phyloP scores from a whole-genome alignment of 2,113 vertebrate species.

The Cephalopterus ornatus region DNA sequence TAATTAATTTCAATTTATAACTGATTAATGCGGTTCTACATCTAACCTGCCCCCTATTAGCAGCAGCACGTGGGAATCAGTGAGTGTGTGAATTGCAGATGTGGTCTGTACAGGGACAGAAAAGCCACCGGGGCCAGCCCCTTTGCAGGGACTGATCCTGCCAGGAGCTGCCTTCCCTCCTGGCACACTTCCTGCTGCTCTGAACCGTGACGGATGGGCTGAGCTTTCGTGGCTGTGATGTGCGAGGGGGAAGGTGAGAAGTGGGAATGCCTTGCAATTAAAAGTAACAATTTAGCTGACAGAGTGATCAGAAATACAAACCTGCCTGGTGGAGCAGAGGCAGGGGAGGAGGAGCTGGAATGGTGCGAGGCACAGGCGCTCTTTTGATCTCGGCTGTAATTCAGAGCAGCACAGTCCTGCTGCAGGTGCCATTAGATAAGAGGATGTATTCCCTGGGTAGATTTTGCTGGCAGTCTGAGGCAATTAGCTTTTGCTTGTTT shows the following conservation, averaged over 20 bases:
- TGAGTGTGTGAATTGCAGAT: not conserved
- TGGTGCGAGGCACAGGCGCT: conserved; percentile 41
- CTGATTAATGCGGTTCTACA: conserved; percentile 60
- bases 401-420: conserved; percentile 23
- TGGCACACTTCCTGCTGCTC: not conserved
- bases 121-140: not conserved
- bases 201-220: fast-evolving
- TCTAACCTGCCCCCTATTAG: conserved; percentile 42
- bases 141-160: not conserved
- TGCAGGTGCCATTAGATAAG: conserved; percentile 65
- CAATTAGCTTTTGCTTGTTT: conserved; percentile 75
- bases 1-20: conserved; percentile 72
- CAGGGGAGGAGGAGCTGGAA: not conserved
- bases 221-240: not conserved
- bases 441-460: conserved; percentile 54
- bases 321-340: not conserved
- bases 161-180: not conserved
- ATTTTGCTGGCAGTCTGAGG: conserved; percentile 60
- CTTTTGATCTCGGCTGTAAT: conserved; percentile 70
- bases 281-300: not conserved
- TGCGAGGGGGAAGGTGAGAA: not conserved
- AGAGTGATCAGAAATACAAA: conserved; percentile 32
- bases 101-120: not conserved
- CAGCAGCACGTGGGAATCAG: not conserved
- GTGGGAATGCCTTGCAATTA: not conserved